phyloP scores from a whole-genome alignment of 2,113 vertebrate genomes.

The Bufo bufo region DNA sequence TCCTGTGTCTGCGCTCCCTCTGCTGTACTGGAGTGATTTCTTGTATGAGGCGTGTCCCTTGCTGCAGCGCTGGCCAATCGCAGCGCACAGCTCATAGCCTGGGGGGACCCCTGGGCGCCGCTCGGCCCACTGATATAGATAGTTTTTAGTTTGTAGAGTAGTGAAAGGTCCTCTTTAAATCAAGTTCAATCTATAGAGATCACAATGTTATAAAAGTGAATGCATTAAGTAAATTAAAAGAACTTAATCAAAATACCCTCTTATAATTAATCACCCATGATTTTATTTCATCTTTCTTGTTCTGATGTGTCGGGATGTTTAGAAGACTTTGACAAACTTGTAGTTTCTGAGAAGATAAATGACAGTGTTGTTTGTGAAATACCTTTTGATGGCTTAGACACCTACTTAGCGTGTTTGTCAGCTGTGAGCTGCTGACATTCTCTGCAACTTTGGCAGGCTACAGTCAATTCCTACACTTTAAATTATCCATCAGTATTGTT shows the following conservation, averaged over 20 bases:
- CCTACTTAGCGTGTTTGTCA: constrained; percentile 51
- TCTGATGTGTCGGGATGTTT: not conserved
- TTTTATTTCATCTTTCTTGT: too few relatives aligned
- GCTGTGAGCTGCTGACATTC: constrained; percentile 24
- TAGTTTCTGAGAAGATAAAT: constrained; percentile 36
- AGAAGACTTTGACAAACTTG: constrained; percentile 44
- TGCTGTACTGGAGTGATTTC: too few relatives aligned
- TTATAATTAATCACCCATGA: not conserved
- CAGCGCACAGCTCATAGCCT: too few relatives aligned
- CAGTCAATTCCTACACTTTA: constrained; percentile 53
- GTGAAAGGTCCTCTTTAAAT: too few relatives aligned
- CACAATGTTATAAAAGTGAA: not conserved
- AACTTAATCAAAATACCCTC: not conserved
- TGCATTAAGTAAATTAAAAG: not conserved
- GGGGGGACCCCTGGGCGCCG: too few relatives aligned
- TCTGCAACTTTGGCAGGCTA: constrained; percentile 46
- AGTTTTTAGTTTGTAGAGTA: too few relatives aligned
- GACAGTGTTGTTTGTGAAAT: constrained; percentile 51
- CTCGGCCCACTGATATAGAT: too few relatives aligned
- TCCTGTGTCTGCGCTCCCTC: too few relatives aligned
- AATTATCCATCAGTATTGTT: constrained; percentile 56
- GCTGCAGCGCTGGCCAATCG: too few relatives aligned
- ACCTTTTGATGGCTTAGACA: constrained; percentile 45
- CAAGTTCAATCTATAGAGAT: not conserved
- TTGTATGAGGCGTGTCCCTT: too few relatives aligned